phyloP scores from a whole-genome alignment of 2,797 vertebrate genomes.

The Onychomys arenicola region DNA sequence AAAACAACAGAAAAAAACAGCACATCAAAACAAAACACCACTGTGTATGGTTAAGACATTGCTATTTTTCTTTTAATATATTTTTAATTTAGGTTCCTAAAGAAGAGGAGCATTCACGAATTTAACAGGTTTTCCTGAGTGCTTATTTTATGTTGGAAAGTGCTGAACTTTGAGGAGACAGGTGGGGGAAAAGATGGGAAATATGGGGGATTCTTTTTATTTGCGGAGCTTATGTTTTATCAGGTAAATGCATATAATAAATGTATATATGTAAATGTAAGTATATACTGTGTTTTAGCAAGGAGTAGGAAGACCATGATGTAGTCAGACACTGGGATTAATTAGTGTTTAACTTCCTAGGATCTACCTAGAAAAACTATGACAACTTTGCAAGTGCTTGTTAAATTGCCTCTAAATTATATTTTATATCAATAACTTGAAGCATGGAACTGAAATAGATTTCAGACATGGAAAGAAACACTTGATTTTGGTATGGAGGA shows the following conservation, averaged over 20 bases:
- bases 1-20: neutral
- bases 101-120: neutral
- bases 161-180: neutral
- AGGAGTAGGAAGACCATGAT: neutral
- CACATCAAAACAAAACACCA: neutral
- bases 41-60: neutral
- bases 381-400: neutral
- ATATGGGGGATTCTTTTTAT: neutral
- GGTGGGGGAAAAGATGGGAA: neutral
- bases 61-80: neutral
- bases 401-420: conserved; percentile 38
- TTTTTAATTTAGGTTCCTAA: neutral
- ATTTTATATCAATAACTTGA: conserved; percentile 33
- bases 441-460: conserved; percentile 6
- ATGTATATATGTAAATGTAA: neutral
- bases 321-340: neutral
- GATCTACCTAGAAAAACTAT: conserved; percentile 14
- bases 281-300: neutral
- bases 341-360: conserved; percentile 7
- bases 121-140: neutral
- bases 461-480: conserved; percentile 20
- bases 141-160: neutral
- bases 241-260: neutral
- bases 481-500: neutral
- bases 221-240: neutral